These are phyloP conservation scores for Pogonocichla stellata DNA, from an alignment of 2,113 vertebrate species.

Conservation along the genomic window DNA sequence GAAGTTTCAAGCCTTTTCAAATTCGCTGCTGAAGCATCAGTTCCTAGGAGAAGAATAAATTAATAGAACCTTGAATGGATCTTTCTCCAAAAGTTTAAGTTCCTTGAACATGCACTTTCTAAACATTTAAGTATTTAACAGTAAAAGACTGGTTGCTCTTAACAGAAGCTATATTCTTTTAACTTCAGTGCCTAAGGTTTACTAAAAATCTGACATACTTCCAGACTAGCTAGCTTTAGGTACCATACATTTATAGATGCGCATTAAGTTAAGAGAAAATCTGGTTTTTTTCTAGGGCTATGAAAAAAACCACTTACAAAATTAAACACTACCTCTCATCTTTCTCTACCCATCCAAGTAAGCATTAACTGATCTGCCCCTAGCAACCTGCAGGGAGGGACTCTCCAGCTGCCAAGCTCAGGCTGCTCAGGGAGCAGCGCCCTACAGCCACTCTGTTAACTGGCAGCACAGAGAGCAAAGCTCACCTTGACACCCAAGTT, in stretches of 20 bases:
- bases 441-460: neutral
- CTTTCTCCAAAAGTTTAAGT: neutral
- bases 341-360: neutral
- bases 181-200: neutral
- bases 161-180: neutral
- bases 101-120: neutral
- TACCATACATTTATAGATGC: neutral
- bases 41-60: neutral
- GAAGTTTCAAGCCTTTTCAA: neutral
- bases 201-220: neutral
- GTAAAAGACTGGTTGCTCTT: neutral
- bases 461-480: neutral
- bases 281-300: neutral
- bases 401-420: neutral
- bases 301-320: neutral
- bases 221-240: neutral
- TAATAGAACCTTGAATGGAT: neutral
- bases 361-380: neutral
- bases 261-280: neutral
- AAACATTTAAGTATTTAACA: neutral
- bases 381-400: neutral
- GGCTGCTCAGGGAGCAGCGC: fast-evolving
- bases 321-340: neutral
- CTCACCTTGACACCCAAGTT: slow-evolving; percentile 11
- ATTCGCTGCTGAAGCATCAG: neutral